These are phyloP conservation scores for Drosophila mettleri DNA, from an alignment of 2,888 invertebrate genomes.

Conservation along the genomic window DNA sequence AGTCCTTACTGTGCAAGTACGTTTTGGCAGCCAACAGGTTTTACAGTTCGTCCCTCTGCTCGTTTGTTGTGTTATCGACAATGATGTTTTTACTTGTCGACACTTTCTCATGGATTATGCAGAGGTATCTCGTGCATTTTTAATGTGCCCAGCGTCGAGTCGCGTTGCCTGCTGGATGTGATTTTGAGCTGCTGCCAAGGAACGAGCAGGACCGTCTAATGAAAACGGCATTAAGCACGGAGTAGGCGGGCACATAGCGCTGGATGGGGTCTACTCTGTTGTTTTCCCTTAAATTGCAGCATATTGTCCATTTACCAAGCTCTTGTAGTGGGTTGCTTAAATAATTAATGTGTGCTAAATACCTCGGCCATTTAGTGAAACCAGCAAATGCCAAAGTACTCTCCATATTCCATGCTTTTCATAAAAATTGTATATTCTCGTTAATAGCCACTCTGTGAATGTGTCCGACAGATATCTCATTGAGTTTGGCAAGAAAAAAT, in stretches of 20 bases:
- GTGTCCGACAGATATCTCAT: background rate
- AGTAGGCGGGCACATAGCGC: background rate
- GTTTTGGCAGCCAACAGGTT: slow-evolving; percentile 75
- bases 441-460: background rate
- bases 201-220: slow-evolving; percentile 51
- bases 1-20: slow-evolving; percentile 28
- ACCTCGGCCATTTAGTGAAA: slow-evolving; percentile 77
- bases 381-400: slow-evolving; percentile 27
- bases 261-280: slow-evolving; percentile 20
- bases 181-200: slow-evolving; percentile 47
- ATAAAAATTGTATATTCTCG: background rate
- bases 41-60: slow-evolving; percentile 31
- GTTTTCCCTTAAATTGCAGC: slow-evolving; percentile 76
- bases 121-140: slow-evolving; percentile 82
- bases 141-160: slow-evolving; percentile 75
- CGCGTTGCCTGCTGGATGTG: slow-evolving; percentile 63
- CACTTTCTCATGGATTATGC: slow-evolving; percentile 84
- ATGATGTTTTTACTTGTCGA: slow-evolving; percentile 78
- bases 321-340: slow-evolving; percentile 58
- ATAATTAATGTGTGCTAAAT: slow-evolving; percentile 82
- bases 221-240: slow-evolving; percentile 62
- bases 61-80: slow-evolving; percentile 69
- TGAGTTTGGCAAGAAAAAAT: no score
- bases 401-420: background rate
- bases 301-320: slow-evolving; percentile 76